A percentile compares a stretch with the other conserved stretches of the same genome.
phyloP scores from a whole-genome alignment of 2,888 invertebrate genomes.

The Xestia xanthographa region DNA sequence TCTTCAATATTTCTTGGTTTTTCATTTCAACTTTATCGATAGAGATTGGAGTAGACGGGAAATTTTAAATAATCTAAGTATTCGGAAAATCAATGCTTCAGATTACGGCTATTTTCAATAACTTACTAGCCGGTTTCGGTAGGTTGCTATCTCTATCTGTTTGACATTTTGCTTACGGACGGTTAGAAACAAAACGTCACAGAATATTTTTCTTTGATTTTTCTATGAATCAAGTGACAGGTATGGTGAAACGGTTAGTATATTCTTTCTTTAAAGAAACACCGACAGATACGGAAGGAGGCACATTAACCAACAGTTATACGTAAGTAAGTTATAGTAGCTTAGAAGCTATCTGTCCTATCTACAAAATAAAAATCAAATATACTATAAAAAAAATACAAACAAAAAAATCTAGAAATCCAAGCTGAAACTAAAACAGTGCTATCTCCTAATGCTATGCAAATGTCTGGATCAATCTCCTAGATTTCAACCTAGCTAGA shows the following conservation, averaged over 20 bases:
- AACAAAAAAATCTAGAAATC: constrained; percentile 39
- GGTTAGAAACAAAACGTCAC: too few relatives aligned
- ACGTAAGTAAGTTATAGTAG: too few relatives aligned
- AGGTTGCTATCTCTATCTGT: too few relatives aligned
- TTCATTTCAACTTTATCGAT: neutral
- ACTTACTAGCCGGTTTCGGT: too few relatives aligned
- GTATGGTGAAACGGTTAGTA: too few relatives aligned
- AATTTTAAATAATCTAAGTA: neutral
- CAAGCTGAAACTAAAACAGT: constrained; percentile 56
- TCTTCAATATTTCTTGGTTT: neutral
- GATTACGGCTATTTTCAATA: neutral
- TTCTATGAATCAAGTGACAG: too few relatives aligned
- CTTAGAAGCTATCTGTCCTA: neutral
- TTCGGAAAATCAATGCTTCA: neutral
- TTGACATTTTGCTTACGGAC: too few relatives aligned
- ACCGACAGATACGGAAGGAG: too few relatives aligned
- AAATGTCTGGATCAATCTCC: constrained; percentile 82
- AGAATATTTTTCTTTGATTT: too few relatives aligned
- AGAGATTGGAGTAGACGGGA: neutral
- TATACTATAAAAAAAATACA: constrained; percentile 33
- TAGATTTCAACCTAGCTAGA: constrained; percentile 60
- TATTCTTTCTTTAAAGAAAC: too few relatives aligned
- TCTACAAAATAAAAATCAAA: constrained; percentile 43
- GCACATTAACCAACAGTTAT: too few relatives aligned
- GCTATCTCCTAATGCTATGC: constrained; percentile 73